phyloP scores from a whole-genome alignment of 2,797 vertebrate genomes.

The Melanogrammus aeglefinus region DNA sequence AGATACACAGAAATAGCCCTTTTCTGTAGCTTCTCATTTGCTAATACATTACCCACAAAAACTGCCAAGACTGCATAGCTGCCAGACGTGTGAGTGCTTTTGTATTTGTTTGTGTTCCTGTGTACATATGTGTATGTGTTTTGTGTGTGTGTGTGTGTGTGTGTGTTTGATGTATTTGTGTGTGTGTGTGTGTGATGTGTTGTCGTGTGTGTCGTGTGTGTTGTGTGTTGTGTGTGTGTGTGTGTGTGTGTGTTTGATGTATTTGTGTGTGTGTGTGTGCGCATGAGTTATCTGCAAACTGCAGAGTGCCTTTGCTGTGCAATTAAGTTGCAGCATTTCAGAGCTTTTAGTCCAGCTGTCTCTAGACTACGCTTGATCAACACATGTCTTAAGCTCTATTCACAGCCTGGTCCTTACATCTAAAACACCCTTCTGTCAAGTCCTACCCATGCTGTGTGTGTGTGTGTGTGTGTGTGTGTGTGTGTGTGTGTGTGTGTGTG shows the following conservation, averaged over 20 bases:
- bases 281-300: slow-evolving; percentile 51
- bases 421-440: slow-evolving; percentile 41
- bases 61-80: slow-evolving; percentile 46
- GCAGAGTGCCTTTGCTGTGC: slow-evolving; percentile 47
- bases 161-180: slow-evolving; percentile 10
- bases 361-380: slow-evolving; percentile 56
- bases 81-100: slow-evolving; percentile 4
- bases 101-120: slow-evolving; percentile 12
- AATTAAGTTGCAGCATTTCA: slow-evolving; percentile 62
- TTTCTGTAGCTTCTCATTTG: slow-evolving; percentile 39
- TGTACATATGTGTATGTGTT: slow-evolving; percentile 10
- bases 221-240: slow-evolving; percentile 23
- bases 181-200: slow-evolving; percentile 14
- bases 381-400: slow-evolving; percentile 50
- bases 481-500: slow-evolving; percentile 7
- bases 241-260: neutral
- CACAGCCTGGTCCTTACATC: slow-evolving; percentile 30
- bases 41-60: slow-evolving; percentile 22
- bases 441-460: slow-evolving; percentile 20
- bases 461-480: slow-evolving; percentile 12
- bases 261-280: slow-evolving; percentile 24
- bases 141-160: slow-evolving; percentile 15
- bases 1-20: slow-evolving; percentile 41
- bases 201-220: slow-evolving; percentile 2
- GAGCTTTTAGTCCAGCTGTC: slow-evolving; percentile 56